Evolutionary conservation across 2,888 invertebrate genomes (phyloP).

Genomic region (Agapetus fuscipes): DNA sequence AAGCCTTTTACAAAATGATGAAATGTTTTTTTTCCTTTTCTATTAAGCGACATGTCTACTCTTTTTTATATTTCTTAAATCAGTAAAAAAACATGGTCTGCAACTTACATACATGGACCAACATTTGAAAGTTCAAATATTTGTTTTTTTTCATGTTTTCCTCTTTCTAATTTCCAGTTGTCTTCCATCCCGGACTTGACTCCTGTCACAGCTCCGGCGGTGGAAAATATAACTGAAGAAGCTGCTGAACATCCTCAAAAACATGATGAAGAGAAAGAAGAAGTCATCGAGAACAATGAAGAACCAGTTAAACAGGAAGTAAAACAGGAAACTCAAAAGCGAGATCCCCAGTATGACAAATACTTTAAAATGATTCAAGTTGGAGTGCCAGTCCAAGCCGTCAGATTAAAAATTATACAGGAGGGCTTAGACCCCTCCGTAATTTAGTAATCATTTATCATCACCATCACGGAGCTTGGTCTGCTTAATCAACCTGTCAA

Average conservation of each 20-base stretch:
- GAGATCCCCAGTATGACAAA: slow-evolving; percentile 60
- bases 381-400: slow-evolving; percentile 75
- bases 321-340: slow-evolving; percentile 27
- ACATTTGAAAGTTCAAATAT: slow-evolving; percentile 1
- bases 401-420: slow-evolving; percentile 69
- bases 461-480: too few species aligned
- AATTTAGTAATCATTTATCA: too few species aligned
- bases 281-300: slow-evolving; percentile 14
- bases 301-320: slow-evolving; percentile 18
- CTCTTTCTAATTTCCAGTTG: slow-evolving; percentile 31
- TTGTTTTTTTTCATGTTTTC: neutral
- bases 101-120: slow-evolving; percentile 4
- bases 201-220: neutral
- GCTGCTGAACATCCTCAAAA: slow-evolving; percentile 20
- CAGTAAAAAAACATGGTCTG: too few species aligned
- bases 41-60: too few species aligned
- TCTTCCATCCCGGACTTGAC: slow-evolving; percentile 44
- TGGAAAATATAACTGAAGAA: slow-evolving; percentile 18
- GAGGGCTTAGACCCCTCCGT: slow-evolving; percentile 75
- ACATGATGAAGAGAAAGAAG: slow-evolving; percentile 19
- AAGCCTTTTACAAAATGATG: too few species aligned
- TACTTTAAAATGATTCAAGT: slow-evolving; percentile 86
- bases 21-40: too few species aligned
- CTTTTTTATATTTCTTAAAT: neutral
- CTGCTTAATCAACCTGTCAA: too few species aligned